Conservation (phyloP, 2,888 invertebrate genomes). For the Leptinotarsa juncta region DNA sequence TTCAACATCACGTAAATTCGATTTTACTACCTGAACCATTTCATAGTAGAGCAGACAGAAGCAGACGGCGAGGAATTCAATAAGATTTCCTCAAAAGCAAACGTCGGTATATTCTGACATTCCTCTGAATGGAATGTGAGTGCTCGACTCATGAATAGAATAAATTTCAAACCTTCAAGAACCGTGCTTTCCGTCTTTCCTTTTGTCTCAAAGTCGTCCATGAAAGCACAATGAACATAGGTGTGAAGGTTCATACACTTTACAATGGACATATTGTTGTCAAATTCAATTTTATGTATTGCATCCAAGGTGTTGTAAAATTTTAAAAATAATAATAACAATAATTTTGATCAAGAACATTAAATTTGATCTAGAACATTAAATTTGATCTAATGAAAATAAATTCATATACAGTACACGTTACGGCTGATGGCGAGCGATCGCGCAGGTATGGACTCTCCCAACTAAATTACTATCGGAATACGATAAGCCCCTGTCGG, state of each 20-base stretch:
- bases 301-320: no score
- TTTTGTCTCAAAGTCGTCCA: neutral
- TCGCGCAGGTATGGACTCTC: no score
- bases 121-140: conserved; percentile 45
- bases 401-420: no score
- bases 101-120: conserved; percentile 22
- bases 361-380: no score
- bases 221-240: neutral
- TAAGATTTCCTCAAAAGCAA: conserved; percentile 12
- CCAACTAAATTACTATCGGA: no score
- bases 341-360: no score
- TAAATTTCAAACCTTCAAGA: conserved; percentile 48
- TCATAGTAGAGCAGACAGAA: neutral
- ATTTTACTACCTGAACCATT: conserved; percentile 2
- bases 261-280: no score
- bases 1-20: neutral
- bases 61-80: conserved; percentile 19
- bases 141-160: conserved; percentile 45
- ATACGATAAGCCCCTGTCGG: no score
- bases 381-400: no score
- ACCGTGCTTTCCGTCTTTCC: conserved; percentile 33
- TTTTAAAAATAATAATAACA: no score
- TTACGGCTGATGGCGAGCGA: no score
- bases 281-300: no score
- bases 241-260: neutral